A percentile compares a stretch with the other conserved stretches of the same genome.
These are phyloP conservation scores for Eufriesea mexicana DNA, from an alignment of 1,140 invertebrate genomes.

Conservation along the genomic window DNA sequence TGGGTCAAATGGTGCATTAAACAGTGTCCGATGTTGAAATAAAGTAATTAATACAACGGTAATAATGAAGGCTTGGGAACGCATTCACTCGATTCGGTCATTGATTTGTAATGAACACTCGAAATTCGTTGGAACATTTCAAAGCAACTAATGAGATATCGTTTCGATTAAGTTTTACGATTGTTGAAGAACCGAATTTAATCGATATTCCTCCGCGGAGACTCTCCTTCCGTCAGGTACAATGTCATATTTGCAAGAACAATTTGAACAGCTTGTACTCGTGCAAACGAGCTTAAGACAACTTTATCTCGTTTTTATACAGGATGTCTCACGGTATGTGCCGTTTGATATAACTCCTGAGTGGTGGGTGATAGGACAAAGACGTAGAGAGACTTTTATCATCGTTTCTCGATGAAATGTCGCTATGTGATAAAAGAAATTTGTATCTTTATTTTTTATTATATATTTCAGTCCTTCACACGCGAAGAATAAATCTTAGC, in stretches of 20 bases:
- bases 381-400: too few relatives aligned
- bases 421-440: too few relatives aligned
- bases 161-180: constrained; percentile 34
- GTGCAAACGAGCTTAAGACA: not conserved
- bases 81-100: not conserved
- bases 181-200: constrained; percentile 31
- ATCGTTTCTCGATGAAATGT: too few relatives aligned
- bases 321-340: too few relatives aligned
- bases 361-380: too few relatives aligned
- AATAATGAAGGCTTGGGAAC: not conserved
- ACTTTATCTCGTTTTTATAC: too few relatives aligned
- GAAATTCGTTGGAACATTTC: not conserved
- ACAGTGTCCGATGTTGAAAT: not conserved
- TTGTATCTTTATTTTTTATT: too few relatives aligned
- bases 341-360: too few relatives aligned
- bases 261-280: not conserved
- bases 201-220: constrained; percentile 22
- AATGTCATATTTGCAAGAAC: not conserved
- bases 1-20: not conserved
- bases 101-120: constrained; percentile 2
- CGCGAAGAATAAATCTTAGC: too few relatives aligned
- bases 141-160: constrained; percentile 10
- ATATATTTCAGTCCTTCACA: too few relatives aligned
- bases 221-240: not conserved
- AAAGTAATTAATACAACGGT: not conserved